Base-by-base conservation (phyloP, 2,888 invertebrate genomes). In the Perizoma affinitatum region DNA sequence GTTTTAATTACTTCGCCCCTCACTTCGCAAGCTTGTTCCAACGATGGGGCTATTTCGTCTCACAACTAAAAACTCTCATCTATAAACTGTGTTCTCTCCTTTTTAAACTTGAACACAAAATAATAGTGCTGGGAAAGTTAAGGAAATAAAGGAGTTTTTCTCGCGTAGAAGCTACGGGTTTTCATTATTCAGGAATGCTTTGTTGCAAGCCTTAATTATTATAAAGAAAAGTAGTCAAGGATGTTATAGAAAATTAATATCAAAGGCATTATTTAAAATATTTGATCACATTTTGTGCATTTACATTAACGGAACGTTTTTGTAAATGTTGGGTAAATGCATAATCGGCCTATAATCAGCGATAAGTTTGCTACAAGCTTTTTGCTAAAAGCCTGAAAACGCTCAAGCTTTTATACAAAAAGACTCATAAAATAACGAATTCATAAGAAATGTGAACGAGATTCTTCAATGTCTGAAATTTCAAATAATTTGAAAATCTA, bases 1-100 rank as follows among this genome's bases (percentile, higher is more conserved):
- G 79, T 90, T 90, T 89, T 90, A 89, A 89, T 89, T 89, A 87
- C 86, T 89, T 88, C 79, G 76, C 79, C 74, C 82, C 80, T 52
- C 79, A 79, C 83, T 87, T 83, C 73, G 70, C 79, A 70, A 77
- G 82, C 82, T 82, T 78, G 82, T 80, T 85, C 76, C 79, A 78
- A 74, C 79, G 78, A 80, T 79, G 81, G 73, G 81, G 83, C 82
- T 82, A 84, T 83, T 87, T 77, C 85, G 75, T 82, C 80, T 81
- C 75, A 76, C 76, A 83, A 84, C 84, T 83, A 81, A 87, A 86
- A 87, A 87, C 83, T 83, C 82, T 79, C 82, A 80, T 87, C 86
- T 84, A 86, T 84, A 83, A 84, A 83, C 80, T 76, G 75, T 79
- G 76, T 81, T 82, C 74, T 74, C 76, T 78, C 72, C 76, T 81